Evolutionary conservation across 2,797 vertebrate species (phyloP).

Genomic region (Stomatorhinus walkeri): DNA sequence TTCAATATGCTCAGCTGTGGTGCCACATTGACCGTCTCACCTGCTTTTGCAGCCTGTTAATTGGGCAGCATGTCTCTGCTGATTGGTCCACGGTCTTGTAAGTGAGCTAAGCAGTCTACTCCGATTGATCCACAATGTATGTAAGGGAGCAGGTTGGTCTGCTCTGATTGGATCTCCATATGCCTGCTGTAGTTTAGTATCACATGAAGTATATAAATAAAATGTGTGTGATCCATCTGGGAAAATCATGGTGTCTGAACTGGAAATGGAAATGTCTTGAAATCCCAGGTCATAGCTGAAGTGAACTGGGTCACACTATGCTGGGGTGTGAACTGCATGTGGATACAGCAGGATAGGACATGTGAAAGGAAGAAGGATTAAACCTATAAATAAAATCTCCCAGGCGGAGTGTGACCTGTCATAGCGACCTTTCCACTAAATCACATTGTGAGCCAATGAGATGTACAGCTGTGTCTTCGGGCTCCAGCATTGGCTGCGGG

Average conservation of each 20-base stretch:
- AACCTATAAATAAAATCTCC: not conserved
- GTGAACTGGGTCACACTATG: not conserved
- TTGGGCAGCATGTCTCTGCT: too few relatives aligned
- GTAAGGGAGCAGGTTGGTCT: too few relatives aligned
- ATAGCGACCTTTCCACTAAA: constrained; percentile 15
- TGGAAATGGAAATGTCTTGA: not conserved
- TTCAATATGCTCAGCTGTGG: not conserved
- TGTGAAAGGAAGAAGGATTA: not conserved
- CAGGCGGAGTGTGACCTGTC: constrained; percentile 3
- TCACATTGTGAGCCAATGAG: not conserved
- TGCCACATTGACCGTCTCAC: not conserved
- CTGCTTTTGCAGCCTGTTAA: not conserved
- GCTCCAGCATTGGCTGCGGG: not conserved
- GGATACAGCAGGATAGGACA: not conserved
- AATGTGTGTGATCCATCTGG: not conserved
- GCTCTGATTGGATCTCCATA: too few relatives aligned
- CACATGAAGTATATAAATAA: too few relatives aligned
- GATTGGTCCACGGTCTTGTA: too few relatives aligned
- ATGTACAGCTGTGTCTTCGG: not conserved
- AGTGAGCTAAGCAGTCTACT: too few relatives aligned
- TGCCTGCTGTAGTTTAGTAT: too few relatives aligned
- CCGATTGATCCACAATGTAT: too few relatives aligned
- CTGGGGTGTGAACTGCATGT: not conserved
- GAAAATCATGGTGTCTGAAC: not conserved
- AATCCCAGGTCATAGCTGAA: not conserved